Evolutionary conservation across 2,797 vertebrate genomes (phyloP).

Genomic region (Eulemur mongoz): DNA sequence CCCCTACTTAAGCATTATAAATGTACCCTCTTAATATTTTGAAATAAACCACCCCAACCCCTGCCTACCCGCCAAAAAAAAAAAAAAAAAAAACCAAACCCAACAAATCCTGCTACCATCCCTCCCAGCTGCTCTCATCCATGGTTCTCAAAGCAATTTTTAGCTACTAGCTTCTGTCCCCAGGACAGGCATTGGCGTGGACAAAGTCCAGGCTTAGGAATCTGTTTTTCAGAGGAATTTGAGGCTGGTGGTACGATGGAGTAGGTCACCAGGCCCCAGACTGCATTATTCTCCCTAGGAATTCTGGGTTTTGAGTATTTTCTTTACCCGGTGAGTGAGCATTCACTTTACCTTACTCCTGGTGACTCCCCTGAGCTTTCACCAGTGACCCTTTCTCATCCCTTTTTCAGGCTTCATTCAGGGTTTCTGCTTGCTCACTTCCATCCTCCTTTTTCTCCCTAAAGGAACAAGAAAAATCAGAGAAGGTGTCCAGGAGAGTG

Average conservation of each 20-base stretch:
- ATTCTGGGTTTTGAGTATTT: neutral
- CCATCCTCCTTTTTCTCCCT: neutral
- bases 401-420: neutral
- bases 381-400: neutral
- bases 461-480: constrained; percentile 92
- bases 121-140: neutral
- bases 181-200: neutral
- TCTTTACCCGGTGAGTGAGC: neutral
- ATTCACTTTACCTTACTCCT: neutral
- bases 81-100: neutral
- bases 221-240: neutral
- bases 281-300: neutral
- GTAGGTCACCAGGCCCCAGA: neutral
- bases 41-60: no score
- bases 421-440: neutral
- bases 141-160: neutral
- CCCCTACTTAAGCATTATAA: no score
- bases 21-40: no score
- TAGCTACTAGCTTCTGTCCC: neutral
- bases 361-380: neutral
- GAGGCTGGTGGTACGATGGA: neutral
- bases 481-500: constrained; percentile 87
- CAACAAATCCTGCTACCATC: neutral
- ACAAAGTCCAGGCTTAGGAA: neutral
- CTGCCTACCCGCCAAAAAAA: no score